Conservation (phyloP, 2,888 invertebrate genomes). For the Drosophila siamana region DNA sequence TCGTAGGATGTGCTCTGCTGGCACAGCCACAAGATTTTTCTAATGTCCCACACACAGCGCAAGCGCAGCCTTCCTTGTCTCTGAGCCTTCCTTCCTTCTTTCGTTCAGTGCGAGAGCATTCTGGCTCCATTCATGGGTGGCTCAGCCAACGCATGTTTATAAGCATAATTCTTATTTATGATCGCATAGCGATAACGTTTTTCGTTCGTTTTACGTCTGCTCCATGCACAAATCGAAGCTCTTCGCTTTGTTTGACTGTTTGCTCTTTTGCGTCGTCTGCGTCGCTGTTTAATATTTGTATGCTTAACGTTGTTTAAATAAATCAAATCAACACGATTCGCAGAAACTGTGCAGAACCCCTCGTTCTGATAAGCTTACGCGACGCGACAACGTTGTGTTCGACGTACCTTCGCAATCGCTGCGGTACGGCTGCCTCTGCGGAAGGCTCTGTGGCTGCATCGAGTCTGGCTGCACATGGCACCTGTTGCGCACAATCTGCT, state of each 20-base stretch:
- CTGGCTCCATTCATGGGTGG: conserved; percentile 59
- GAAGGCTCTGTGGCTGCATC: neutral
- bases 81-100: no score
- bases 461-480: conserved; percentile 1
- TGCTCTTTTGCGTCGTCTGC: conserved; percentile 4
- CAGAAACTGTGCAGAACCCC: conserved; percentile 64
- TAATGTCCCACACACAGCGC: conserved; percentile 80
- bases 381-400: conserved; percentile 26
- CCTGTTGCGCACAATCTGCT: conserved; percentile 13
- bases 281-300: neutral
- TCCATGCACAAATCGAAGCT: conserved; percentile 19
- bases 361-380: conserved; percentile 58
- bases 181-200: conserved; percentile 75
- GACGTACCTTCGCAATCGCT: conserved; percentile 16
- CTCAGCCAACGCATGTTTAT: conserved; percentile 68
- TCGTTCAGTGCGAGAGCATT: no score
- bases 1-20: conserved; percentile 38
- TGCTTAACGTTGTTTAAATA: conserved; percentile 61
- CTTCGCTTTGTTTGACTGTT: no score
- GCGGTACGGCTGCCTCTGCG: neutral
- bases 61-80: conserved; percentile 9
- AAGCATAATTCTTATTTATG: conserved; percentile 80
- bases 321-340: conserved; percentile 83
- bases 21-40: conserved; percentile 49
- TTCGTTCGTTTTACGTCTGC: neutral